These are phyloP conservation scores for Rhingia rostrata DNA, from an alignment of 2,888 invertebrate species.

Conservation along the genomic window DNA sequence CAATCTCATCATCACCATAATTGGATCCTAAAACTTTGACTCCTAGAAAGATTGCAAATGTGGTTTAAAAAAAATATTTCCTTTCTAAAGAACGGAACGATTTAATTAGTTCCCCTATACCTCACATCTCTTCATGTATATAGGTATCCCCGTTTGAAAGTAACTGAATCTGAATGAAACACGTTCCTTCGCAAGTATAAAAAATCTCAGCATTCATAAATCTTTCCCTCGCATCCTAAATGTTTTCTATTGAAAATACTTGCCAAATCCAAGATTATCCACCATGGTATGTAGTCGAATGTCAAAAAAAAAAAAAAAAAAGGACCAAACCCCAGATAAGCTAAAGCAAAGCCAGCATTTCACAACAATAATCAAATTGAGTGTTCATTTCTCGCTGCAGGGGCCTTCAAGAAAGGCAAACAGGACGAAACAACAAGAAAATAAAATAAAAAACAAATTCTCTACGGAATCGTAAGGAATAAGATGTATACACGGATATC, in stretches of 20 bases:
- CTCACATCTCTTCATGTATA: too few species aligned
- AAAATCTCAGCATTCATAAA: constrained; percentile 8
- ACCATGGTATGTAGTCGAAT: constrained; percentile 7
- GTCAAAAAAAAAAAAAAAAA: constrained; percentile 25
- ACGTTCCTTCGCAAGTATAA: too few species aligned
- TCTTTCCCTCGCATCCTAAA: neutral
- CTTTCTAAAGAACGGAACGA: too few species aligned
- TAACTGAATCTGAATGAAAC: too few species aligned
- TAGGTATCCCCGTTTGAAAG: too few species aligned
- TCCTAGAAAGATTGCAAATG: too few species aligned
- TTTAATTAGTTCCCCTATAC: too few species aligned
- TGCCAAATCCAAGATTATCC: constrained; percentile 42
- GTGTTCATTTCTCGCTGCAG: constrained; percentile 62
- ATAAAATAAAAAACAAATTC: constrained; percentile 18
- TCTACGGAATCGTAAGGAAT: constrained; percentile 42
- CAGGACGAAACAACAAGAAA: neutral
- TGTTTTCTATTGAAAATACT: constrained; percentile 24
- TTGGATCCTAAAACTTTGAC: too few species aligned
- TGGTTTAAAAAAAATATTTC: too few species aligned
- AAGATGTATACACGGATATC: constrained; percentile 34
- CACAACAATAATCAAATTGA: constrained; percentile 71
- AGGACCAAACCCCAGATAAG: constrained; percentile 28
- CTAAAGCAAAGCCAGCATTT: constrained; percentile 55
- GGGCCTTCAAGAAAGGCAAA: constrained; percentile 6
- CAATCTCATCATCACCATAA: too few species aligned